Conservation (phyloP, 2,888 invertebrate genomes). For the Drosophila nigritarsus region DNA sequence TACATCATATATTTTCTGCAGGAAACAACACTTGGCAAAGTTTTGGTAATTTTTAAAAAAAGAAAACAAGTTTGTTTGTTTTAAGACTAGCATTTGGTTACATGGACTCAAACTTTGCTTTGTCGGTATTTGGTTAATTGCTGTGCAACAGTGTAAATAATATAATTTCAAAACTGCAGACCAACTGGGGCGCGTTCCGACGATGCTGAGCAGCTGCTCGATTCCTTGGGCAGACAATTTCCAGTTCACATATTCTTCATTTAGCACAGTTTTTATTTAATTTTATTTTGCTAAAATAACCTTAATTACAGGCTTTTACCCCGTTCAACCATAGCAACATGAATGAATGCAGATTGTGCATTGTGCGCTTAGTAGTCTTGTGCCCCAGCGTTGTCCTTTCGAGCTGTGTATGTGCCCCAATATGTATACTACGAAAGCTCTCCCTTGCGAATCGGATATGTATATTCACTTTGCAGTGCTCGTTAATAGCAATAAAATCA, state of each 20-base stretch:
- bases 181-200: slow-evolving; percentile 25
- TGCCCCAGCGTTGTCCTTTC: slow-evolving; percentile 47
- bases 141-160: neutral
- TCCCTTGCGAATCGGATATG: slow-evolving; percentile 53
- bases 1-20: neutral
- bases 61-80: neutral
- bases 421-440: slow-evolving; percentile 34
- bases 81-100: neutral
- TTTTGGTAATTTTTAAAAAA: neutral
- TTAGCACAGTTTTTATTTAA: neutral
- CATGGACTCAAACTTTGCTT: neutral
- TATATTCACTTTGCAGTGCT: slow-evolving; percentile 45
- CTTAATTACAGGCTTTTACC: slow-evolving; percentile 17
- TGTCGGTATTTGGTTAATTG: neutral
- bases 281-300: neutral
- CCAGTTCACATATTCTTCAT: neutral
- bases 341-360: slow-evolving; percentile 54
- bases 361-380: slow-evolving; percentile 23
- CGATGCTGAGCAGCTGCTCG: slow-evolving; percentile 30
- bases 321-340: slow-evolving; percentile 47
- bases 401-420: slow-evolving; percentile 44
- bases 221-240: neutral
- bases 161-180: neutral
- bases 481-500: slow-evolving; percentile 53
- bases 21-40: neutral